Conservation (phyloP, 2,113 vertebrate genomes). For the Ia io region DNA sequence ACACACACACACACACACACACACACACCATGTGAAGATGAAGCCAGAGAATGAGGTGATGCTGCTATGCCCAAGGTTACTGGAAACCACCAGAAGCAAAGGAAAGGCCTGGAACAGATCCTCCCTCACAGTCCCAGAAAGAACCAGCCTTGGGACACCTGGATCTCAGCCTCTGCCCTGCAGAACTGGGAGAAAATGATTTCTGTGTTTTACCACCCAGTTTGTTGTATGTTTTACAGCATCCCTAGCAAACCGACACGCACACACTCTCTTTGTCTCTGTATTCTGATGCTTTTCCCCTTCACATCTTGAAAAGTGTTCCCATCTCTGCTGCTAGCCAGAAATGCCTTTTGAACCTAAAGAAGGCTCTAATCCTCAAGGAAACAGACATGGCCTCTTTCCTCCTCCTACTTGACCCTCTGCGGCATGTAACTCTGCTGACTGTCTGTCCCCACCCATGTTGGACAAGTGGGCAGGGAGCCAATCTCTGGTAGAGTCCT, state of each 20-base stretch:
- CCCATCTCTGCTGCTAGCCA: neutral
- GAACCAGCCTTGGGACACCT: neutral
- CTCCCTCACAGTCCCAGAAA: neutral
- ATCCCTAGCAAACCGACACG: neutral
- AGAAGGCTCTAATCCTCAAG: neutral
- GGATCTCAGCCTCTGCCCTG: neutral
- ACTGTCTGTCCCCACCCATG: too few species aligned
- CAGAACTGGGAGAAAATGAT: neutral
- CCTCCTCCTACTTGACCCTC: neutral
- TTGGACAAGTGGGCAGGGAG: too few species aligned
- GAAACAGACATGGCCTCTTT: neutral
- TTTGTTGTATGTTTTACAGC: neutral
- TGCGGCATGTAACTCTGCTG: neutral
- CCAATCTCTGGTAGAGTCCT: neutral
- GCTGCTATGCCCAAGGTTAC: accelerated
- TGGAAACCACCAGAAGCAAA: neutral
- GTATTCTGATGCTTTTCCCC: neutral
- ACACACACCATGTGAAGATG: too few species aligned
- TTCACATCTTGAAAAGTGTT: neutral
- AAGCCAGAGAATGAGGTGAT: neutral
- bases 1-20: neutral
- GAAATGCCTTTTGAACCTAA: neutral
- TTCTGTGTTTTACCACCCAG: neutral
- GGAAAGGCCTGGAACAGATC: neutral
- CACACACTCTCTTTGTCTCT: neutral